Conservation (phyloP, 2,888 invertebrate species). For the Eristalinus sepulchralis region DNA sequence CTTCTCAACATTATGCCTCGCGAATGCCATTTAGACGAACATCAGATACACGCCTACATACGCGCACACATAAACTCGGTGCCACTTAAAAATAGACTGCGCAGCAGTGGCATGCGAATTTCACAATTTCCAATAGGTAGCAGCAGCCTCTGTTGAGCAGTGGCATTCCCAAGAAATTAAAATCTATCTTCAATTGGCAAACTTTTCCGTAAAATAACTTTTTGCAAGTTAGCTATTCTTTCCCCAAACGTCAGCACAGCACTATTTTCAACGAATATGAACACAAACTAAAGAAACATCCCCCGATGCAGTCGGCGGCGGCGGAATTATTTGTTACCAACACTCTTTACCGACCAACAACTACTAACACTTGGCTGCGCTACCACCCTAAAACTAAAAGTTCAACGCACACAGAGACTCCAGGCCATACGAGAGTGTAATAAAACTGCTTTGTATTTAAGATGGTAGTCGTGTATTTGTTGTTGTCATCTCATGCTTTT, state of each 20-base stretch:
- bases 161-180: neutral
- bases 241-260: neutral
- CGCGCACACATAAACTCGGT: neutral
- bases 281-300: conserved; percentile 21
- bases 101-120: conserved; percentile 59
- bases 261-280: conserved; percentile 34
- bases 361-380: conserved; percentile 66
- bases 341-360: neutral
- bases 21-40: conserved; percentile 76
- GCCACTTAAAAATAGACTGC: conserved; percentile 62
- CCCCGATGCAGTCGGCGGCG: neutral
- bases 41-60: conserved; percentile 22
- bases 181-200: neutral
- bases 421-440: conserved; percentile 37
- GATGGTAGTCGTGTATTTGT: conserved; percentile 42
- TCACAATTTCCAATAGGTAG: conserved; percentile 34
- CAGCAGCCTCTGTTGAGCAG: conserved; percentile 7
- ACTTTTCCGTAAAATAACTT: neutral
- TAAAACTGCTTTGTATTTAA: conserved; percentile 40
- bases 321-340: conserved; percentile 13
- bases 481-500: conserved; percentile 23
- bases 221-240: neutral
- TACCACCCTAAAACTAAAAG: conserved; percentile 71
- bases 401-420: conserved; percentile 63
- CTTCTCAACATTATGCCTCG: conserved; percentile 79